Base-by-base conservation (phyloP, 1,140 invertebrate species). In the Melipona quadrifasciata region DNA sequence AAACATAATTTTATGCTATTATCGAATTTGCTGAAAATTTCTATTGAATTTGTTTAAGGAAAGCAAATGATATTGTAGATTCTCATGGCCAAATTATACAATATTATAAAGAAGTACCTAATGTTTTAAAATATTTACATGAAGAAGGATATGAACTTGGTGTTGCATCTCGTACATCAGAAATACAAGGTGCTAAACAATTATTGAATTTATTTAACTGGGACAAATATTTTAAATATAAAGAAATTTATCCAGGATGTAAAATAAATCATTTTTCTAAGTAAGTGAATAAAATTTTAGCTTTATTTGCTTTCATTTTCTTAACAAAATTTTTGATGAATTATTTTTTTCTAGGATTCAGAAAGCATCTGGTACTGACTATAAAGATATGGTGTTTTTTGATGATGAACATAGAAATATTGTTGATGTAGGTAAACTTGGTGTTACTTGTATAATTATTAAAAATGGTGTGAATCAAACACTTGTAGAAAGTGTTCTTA, bases 191-290 rank as follows among this genome's bases (percentile, higher is more conserved):
- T 67, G 97, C 97, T 3, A 95, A 96, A 77, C 95, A 97, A 85
- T 93, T 98, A n/a, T 85, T 97, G 11, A 84, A 96, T 21, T 92
- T 97, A 51, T 97, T 97, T 92, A 95, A 95, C 39, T 97, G 97
- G 97, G 93, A 97, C 27, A 95, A 96, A 89, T 97, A 96, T 93
- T 96, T 98, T 88, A 94, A 95, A 31, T 96, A 96, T 88, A 96
- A 96, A 91, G 96, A 98, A 94, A 97, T 98, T 84, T 97, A 97
- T 95, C 97, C 97, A 53, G 97, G 97, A 31, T 94, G 92, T 81
- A 97, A 98, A 95, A 93, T 95, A 19, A 95, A 93, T 74, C 97
- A 98, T 94, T 97, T 97, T 93, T 93, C 95, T 77, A 95, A 94
- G 97, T 97, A 95, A 95, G 94, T 94, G 70, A 70, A 83, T 39